These are phyloP conservation scores for Alaudala cheleensis DNA, from an alignment of 2,113 vertebrate species.

Conservation along the genomic window DNA sequence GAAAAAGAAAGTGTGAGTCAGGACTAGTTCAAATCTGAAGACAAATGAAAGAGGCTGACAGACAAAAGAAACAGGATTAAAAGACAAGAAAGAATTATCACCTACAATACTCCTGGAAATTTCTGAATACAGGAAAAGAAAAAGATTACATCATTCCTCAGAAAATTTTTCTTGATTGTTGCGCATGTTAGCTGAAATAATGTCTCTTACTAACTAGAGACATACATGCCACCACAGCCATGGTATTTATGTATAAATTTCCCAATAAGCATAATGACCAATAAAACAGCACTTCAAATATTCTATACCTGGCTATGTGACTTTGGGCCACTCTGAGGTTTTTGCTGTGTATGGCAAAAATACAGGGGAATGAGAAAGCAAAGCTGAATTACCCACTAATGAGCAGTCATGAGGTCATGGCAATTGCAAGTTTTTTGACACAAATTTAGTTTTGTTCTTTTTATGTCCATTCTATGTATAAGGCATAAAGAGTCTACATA, in stretches of 20 bases:
- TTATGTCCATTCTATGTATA: neutral
- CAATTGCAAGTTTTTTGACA: neutral
- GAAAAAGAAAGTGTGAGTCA: neutral
- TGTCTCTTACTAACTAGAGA: neutral
- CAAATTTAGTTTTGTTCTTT: neutral
- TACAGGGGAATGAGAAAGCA: neutral
- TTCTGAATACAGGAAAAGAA: neutral
- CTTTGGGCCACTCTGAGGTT: neutral
- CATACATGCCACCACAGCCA: neutral
- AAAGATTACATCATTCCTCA: neutral
- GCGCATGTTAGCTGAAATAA: neutral
- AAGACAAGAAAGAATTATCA: neutral
- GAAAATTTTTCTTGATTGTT: neutral
- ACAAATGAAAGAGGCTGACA: neutral
- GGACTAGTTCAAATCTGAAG: neutral
- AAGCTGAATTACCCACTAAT: neutral
- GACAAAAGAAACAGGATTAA: neutral
- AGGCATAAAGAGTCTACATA: neutral
- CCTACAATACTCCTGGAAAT: neutral
- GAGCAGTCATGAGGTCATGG: neutral
- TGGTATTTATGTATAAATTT: neutral
- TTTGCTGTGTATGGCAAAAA: neutral
- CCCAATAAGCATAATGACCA: neutral
- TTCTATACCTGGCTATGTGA: neutral
- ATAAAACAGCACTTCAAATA: neutral